Conservation (phyloP, 53 echinoderm and acorn worm species). For the Holothuria leucospilota region DNA sequence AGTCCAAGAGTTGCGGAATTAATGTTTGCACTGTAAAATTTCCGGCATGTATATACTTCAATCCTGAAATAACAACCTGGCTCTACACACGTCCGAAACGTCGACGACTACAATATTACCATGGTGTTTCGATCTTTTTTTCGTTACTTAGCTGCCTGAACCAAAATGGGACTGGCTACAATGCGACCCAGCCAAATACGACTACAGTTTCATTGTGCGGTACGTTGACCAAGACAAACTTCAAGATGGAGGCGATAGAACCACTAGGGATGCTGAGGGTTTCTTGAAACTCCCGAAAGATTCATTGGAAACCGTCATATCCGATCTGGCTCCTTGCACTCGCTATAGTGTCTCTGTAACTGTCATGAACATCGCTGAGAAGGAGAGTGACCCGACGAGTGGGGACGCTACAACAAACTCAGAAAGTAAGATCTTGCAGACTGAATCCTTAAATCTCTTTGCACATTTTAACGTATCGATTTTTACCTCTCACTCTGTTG, state of each 20-base stretch:
- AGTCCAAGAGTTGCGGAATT: too few species aligned
- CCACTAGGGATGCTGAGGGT: background rate
- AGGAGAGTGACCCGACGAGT: constrained; percentile 1
- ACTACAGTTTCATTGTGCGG: background rate
- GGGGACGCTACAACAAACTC: background rate
- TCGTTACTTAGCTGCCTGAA: background rate
- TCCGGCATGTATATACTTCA: too few species aligned
- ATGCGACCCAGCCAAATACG: constrained; percentile 13
- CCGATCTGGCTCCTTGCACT: constrained; percentile 24
- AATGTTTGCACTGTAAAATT: too few species aligned
- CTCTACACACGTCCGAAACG: too few species aligned
- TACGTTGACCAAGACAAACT: background rate
- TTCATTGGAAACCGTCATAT: background rate
- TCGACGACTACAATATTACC: too few species aligned
- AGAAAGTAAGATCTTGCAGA: background rate
- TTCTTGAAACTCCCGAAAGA: constrained; percentile 18
- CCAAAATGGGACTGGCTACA: constrained; percentile 31
- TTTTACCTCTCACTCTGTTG: too few species aligned
- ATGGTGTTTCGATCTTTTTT: too few species aligned
- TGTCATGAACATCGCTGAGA: constrained; percentile 26
- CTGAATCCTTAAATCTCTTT: too few species aligned
- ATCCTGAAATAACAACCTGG: too few species aligned
- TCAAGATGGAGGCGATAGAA: background rate
- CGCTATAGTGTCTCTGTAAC: constrained; percentile 17
- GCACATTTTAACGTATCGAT: too few species aligned